These are phyloP conservation scores for Odontamblyopus lacepedii DNA, from an alignment of 2,797 vertebrate genomes.

Conservation along the genomic window DNA sequence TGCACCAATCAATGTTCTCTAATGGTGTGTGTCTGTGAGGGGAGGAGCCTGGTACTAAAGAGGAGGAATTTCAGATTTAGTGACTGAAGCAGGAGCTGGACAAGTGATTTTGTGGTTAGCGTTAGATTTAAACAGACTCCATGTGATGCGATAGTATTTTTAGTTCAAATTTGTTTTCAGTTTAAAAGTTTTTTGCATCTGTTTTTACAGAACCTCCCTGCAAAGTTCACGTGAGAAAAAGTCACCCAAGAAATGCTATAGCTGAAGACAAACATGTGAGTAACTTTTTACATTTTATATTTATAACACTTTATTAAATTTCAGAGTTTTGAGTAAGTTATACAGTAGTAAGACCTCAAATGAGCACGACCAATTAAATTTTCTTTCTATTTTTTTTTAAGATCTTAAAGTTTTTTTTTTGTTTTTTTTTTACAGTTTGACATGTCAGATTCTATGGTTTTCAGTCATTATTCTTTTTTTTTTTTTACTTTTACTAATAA, in stretches of 20 bases:
- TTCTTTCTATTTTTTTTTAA: too few species aligned
- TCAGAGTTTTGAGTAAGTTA: too few species aligned
- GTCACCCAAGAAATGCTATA: not conserved
- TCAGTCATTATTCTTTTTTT: too few species aligned
- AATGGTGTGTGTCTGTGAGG: constrained; percentile 32
- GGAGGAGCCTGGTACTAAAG: not conserved
- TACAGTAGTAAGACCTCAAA: too few species aligned
- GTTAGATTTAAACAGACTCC: not conserved
- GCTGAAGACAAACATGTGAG: not conserved
- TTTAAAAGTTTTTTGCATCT: not conserved
- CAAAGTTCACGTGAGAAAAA: not conserved
- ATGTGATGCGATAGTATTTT: not conserved
- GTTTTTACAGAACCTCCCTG: not conserved
- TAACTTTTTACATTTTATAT: not conserved
- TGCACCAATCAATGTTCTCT: constrained; percentile 63
- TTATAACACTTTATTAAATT: not conserved
- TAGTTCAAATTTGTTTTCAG: too few species aligned
- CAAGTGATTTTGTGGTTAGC: not conserved
- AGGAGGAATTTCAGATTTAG: not conserved
- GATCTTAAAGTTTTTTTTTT: too few species aligned
- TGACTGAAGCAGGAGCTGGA: constrained; percentile 38
- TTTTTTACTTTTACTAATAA: too few species aligned
- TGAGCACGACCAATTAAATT: too few species aligned
- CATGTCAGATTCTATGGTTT: too few species aligned
- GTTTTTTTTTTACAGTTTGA: too few species aligned